phyloP scores from a whole-genome alignment of 2,888 invertebrate species.

The Parapristionchus giblindavisi region DNA sequence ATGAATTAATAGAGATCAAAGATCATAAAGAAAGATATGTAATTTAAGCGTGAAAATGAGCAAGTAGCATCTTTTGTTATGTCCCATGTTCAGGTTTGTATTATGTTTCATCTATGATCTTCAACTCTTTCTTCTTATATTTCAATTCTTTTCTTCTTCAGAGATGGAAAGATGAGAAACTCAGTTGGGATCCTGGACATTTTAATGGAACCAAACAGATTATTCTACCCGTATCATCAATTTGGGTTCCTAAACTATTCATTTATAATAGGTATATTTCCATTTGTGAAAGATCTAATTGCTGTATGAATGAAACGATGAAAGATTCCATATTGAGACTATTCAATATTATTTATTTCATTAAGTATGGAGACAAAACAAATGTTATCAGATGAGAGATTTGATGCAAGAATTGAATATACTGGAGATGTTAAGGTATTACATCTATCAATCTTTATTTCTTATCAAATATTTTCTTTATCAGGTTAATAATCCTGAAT shows the following conservation, averaged over 20 bases:
- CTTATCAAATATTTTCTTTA: background rate
- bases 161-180: conserved; percentile 61
- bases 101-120: conserved; percentile 1
- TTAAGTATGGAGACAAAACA: conserved; percentile 67
- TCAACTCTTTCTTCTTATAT: background rate
- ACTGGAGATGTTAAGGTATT: conserved; percentile 65
- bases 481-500: conserved; percentile 55
- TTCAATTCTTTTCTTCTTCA: conserved; percentile 36
- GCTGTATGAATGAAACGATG: background rate
- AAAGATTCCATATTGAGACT: background rate
- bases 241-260: conserved; percentile 67
- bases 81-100: conserved; percentile 60
- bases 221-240: conserved; percentile 60
- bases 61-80: conserved; percentile 67
- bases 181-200: conserved; percentile 60
- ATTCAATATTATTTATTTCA: conserved; percentile 4
- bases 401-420: conserved; percentile 62
- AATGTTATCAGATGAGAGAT: conserved; percentile 64
- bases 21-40: background rate
- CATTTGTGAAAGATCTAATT: background rate
- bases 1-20: background rate
- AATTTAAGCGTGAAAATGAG: conserved; percentile 64
- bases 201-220: conserved; percentile 57
- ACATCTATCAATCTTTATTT: background rate
- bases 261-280: conserved; percentile 61